Conservation (phyloP, 2,797 vertebrate species). For the Dermochelys coriacea region DNA sequence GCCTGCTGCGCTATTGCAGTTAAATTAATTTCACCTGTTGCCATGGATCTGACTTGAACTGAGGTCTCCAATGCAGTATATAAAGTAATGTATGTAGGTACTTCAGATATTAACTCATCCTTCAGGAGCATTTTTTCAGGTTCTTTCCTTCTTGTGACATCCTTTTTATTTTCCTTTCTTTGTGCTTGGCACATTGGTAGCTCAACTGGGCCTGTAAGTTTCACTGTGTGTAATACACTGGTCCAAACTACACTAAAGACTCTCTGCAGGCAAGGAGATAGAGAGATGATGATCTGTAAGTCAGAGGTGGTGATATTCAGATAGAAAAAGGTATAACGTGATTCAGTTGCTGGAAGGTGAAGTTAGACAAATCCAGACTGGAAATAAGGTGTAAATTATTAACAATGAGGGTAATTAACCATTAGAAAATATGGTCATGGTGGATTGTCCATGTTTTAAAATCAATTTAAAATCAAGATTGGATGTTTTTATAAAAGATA, state of each 20-base stretch:
- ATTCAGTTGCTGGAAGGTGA: neutral
- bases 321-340: neutral
- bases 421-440: neutral
- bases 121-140: slow-evolving; percentile 18
- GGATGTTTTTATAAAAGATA: neutral
- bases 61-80: neutral
- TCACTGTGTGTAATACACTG: slow-evolving; percentile 40
- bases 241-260: slow-evolving; percentile 53
- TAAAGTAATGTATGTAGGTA: neutral
- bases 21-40: slow-evolving; percentile 17
- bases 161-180: slow-evolving; percentile 26
- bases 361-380: neutral
- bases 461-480: neutral
- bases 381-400: neutral
- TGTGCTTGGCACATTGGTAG: neutral
- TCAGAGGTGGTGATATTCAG: neutral
- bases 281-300: slow-evolving; percentile 42
- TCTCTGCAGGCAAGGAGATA: slow-evolving; percentile 45
- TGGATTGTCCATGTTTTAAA: neutral
- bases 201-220: slow-evolving; percentile 27
- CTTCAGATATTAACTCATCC: neutral
- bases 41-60: neutral
- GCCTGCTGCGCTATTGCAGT: neutral
- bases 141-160: neutral
- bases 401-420: neutral